Evolutionary conservation across 2,797 vertebrate species (phyloP), one percentile per base, ranked within the genome.

Genomic region (Percopsis omiscomaycus): DNA sequence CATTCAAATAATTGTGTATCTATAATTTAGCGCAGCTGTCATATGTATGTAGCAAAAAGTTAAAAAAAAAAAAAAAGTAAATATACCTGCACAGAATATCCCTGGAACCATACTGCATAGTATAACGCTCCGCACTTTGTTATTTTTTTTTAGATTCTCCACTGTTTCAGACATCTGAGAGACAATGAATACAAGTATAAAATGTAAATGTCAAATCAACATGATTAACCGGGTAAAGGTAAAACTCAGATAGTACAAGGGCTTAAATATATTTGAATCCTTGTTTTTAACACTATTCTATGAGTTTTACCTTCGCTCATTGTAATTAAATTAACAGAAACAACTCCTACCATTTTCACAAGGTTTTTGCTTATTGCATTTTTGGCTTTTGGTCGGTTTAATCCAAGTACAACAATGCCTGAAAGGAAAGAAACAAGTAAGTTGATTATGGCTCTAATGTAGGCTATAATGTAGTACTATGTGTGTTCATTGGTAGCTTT

Each of bases 351-450:
- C 94, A 94, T 90, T 80, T 95, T 95, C 46, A 99, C 87, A 75
- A 99, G 90, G 82, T 93, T 96, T 93, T 93, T 98, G 91, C 93
- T 98, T 69, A 99, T 94, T 55, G 97, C 92, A 90, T 99, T 99
- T 93, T 96, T 98, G 71, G 95, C 93, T 86, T 96, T 94, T 55
- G 96, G 92, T 84, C 96, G 93, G 88, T 98, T 96, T 80, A 99
- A 92, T 81, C 96, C 96, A 79, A 98, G 91, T 52, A 99, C 94
- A 73, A 98, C 96, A 81, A 98, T 97, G 60, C 97, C 97, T 99
- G 84, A 80, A 84, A 80, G 42, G 85, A 60, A 72, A 61, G 70
- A 59, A 71, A 75, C 29, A 75, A 3, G 42, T 64, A 2, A 57
- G 32, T n/a, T 52, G 32, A 37, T 5, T 1, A 5, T 37, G 32